Percentiles rank a stretch among this genome's conserved stretches.
Conservation (phyloP, 23 tunicate species). For the Trididemnum nubilum region DNA sequence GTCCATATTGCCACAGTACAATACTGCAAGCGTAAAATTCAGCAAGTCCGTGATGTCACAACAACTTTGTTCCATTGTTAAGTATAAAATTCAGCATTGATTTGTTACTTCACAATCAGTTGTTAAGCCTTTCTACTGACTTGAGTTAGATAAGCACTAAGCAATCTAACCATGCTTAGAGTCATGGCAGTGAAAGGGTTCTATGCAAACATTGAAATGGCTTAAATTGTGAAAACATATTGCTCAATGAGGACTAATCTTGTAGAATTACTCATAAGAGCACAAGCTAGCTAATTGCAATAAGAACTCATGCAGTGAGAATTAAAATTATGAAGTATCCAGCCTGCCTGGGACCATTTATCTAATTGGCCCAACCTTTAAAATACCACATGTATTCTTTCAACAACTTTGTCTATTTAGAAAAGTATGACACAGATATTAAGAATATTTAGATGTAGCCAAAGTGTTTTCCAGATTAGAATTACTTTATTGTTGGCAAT, state of each 20-base stretch:
- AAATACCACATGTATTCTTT: not conserved
- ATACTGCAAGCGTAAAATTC: not conserved
- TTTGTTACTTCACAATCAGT: conserved; percentile 10
- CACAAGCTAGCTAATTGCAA: conserved; percentile 1
- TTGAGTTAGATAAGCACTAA: not conserved
- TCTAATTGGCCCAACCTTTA: not conserved
- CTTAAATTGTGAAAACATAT: conserved; percentile 26
- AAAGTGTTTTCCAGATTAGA: conserved; percentile 7
- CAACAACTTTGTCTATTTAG: conserved; percentile 5
- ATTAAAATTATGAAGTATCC: conserved; percentile 12
- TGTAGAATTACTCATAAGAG: no score
- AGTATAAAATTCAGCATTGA: conserved; percentile 19
- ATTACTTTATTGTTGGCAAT: no score
- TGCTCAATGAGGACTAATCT: conserved; percentile 20
- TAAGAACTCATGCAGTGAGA: conserved; percentile 7
- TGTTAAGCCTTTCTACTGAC: conserved; percentile 25
- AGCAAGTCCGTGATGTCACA: no score
- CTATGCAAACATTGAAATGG: conserved; percentile 13
- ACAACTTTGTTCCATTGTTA: conserved; percentile 7
- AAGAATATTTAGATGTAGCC: conserved; percentile 8
- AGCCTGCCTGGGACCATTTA: not conserved
- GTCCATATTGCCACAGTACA: not conserved
- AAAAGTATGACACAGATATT: not conserved
- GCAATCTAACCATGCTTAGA: conserved; percentile 10
- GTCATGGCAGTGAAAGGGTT: conserved; percentile 35